Base-by-base conservation (phyloP, 2,113 vertebrate species). In the Nettapus auritus region DNA sequence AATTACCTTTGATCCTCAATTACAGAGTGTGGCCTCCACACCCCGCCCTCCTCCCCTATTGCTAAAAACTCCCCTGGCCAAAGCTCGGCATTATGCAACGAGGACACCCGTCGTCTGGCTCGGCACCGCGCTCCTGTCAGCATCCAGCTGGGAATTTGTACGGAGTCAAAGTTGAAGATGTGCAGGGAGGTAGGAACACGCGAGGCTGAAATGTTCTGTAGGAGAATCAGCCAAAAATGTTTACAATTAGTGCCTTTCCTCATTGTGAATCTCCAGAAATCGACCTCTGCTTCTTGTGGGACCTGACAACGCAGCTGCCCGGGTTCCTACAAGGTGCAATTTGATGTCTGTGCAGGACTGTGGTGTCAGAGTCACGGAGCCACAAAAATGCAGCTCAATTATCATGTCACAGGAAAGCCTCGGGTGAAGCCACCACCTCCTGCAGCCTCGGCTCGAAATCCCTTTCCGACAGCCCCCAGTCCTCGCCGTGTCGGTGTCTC, bases 1-100 rank as follows among this genome's bases (percentile, higher is more conserved):
- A 29, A 34, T 64, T 21, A 89, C 57, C 86, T 96, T 92, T 95
- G 95, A 87, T 92, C 62, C 87, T 66, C 81, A 94, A 93, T 95
- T 77, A 94, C 53, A 95, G 83, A 90, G 94, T 6, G 12, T 94
- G 88, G 29, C 77, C 90, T 93, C 19, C 25, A 0, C 17, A 62
- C 93, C 74, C 93, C 74, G 26, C 93, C 96, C 96, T 81, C 33
- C 75, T 42, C 16, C 55, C 3, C 34, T 6, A 3, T 11, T 26
- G 38, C 88, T 44, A 19, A 28, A 26, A 93, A 12, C 83, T 92
- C 57, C 83, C 9, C 42, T 36, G 85, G 88, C 82, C 88, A 44
- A 83, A 75, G 92, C 18, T 42, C 31, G 26, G 71, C 4, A 42
- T 88, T 62, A 79, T 79, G 94, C 93, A 93, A 70, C 17, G 34